A percentile compares a stretch with the other conserved stretches of the same genome.
Evolutionary conservation across 2,113 vertebrate genomes (phyloP).

Genomic region (Lipophrys pholis): DNA sequence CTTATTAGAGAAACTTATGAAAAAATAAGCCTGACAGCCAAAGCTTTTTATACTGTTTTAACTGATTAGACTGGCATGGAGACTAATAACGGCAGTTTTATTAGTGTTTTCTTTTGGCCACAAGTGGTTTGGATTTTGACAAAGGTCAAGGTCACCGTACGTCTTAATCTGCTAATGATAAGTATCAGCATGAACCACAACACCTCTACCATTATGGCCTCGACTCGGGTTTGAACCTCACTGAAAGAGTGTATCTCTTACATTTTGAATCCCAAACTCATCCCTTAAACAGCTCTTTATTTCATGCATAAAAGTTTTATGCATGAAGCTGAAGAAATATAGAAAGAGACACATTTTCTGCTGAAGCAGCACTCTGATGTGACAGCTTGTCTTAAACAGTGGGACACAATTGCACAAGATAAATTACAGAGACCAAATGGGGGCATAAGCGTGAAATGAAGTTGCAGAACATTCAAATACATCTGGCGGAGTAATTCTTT

Average conservation of each 20-base stretch:
- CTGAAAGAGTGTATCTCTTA: constrained; percentile 19
- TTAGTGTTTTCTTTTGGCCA: constrained; percentile 61
- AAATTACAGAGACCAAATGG: constrained; percentile 6
- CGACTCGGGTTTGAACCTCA: constrained; percentile 16
- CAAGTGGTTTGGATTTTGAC: constrained; percentile 76
- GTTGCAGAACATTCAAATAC: constrained; percentile 1
- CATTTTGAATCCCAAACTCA: background rate
- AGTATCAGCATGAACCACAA: constrained; percentile 65
- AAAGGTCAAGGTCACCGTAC: constrained; percentile 69
- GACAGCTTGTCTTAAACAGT: constrained; percentile 2
- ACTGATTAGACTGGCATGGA: constrained; percentile 34
- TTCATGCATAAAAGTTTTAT: background rate
- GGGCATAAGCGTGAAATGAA: constrained; percentile 1
- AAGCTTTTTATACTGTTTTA: constrained; percentile 32
- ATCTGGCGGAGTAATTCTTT: background rate
- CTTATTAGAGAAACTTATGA: background rate
- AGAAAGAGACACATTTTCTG: background rate
- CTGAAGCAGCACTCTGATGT: constrained; percentile 5
- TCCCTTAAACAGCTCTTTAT: background rate
- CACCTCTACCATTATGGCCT: background rate
- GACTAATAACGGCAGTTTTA: constrained; percentile 48
- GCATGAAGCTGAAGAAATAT: background rate
- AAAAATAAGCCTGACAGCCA: constrained; percentile 3
- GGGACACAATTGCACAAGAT: background rate
- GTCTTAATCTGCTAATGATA: constrained; percentile 74